Conservation (phyloP, 2,888 invertebrate species). For the Clistopyga incitator region DNA sequence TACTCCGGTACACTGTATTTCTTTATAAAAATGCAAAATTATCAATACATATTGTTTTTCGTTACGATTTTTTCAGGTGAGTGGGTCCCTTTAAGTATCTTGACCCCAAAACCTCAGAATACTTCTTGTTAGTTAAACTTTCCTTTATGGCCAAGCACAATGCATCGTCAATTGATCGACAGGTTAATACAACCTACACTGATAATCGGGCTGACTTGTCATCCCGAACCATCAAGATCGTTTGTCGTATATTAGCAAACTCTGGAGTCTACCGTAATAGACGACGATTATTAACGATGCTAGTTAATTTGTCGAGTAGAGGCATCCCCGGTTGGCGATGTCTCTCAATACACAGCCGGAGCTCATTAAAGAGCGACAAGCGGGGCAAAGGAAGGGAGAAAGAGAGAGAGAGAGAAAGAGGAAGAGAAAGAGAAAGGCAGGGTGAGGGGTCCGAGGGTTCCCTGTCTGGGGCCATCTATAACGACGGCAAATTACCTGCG, state of each 20-base stretch:
- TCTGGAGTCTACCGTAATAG: conserved; percentile 29
- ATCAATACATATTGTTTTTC: too few relatives aligned
- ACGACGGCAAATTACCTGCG: conserved; percentile 74
- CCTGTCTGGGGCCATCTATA: conserved; percentile 66
- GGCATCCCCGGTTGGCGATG: conserved; percentile 53
- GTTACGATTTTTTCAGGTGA: too few relatives aligned
- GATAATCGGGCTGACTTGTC: not conserved
- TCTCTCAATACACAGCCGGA: conserved; percentile 49
- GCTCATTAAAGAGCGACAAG: conserved; percentile 59
- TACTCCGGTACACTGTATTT: too few relatives aligned
- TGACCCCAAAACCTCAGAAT: too few relatives aligned
- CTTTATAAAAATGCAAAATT: too few relatives aligned
- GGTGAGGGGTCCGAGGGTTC: conserved; percentile 15
- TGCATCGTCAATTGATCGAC: not conserved
- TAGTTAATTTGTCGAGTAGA: conserved; percentile 63
- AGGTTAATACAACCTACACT: not conserved
- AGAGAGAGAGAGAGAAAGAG: not conserved
- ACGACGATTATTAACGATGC: conserved; percentile 62
- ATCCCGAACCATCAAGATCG: conserved; percentile 22
- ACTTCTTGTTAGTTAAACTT: not conserved
- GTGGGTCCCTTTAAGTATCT: too few relatives aligned
- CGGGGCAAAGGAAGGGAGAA: not conserved
- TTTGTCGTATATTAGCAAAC: conserved; percentile 52
- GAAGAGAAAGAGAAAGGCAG: not conserved
- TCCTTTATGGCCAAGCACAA: not conserved